phyloP scores from a whole-genome alignment of 2,113 vertebrate genomes.

The Atherinomorus stipes region DNA sequence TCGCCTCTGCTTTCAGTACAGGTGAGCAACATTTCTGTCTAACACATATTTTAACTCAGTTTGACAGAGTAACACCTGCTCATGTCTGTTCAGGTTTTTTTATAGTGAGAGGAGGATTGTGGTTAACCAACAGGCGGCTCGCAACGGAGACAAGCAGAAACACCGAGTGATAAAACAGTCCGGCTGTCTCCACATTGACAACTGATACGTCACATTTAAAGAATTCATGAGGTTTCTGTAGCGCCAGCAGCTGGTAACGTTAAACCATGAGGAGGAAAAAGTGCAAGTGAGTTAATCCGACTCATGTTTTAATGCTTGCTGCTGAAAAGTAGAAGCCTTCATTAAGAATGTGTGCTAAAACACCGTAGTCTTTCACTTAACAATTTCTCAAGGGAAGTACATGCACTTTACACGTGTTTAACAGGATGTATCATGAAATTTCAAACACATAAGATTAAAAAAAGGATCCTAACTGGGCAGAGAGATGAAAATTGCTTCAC shows the following conservation, averaged over 20 bases:
- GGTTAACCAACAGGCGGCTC: conserved; percentile 66
- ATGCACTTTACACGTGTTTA: neutral
- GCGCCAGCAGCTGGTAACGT: conserved; percentile 53
- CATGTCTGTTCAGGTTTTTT: conserved; percentile 76
- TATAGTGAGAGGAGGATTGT: conserved; percentile 75
- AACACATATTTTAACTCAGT: neutral
- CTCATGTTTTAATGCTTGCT: conserved; percentile 32
- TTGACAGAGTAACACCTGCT: conserved; percentile 38
- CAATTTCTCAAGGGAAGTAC: neutral
- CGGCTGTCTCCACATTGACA: conserved; percentile 65
- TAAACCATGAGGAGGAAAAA: conserved; percentile 55
- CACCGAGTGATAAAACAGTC: conserved; percentile 44
- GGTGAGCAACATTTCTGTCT: conserved; percentile 58
- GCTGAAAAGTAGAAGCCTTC: conserved; percentile 35
- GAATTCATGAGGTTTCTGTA: conserved; percentile 74
- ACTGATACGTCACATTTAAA: conserved; percentile 64
- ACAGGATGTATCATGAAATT: neutral
- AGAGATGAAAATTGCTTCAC: too few relatives aligned
- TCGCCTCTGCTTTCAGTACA: conserved; percentile 73
- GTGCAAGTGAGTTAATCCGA: conserved; percentile 49
- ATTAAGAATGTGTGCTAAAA: neutral
- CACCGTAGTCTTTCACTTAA: conserved; percentile 3
- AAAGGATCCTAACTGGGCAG: too few relatives aligned
- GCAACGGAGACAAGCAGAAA: conserved; percentile 26
- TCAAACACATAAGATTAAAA: neutral